Evolutionary conservation across 2,888 invertebrate genomes (phyloP), one percentile per base, ranked within the genome.

Genomic region (Troilus luridus): DNA sequence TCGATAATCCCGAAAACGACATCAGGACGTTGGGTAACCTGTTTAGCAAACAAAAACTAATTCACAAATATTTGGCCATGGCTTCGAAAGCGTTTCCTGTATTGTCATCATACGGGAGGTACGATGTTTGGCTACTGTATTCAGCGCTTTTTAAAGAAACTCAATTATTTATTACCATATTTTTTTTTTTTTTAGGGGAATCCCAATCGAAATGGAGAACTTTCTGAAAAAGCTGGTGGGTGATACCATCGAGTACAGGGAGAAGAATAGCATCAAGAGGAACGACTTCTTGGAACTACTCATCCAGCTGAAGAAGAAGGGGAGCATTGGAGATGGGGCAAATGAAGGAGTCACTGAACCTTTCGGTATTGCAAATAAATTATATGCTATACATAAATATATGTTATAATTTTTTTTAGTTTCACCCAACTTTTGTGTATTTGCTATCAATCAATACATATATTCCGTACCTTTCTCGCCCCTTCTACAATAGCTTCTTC

Each of bases 281-380:
- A 95, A 95, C 91, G 96, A 96, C 93, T 96, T 96, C 92, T 93
- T 96, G 90, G 95, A 96, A 92, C 93, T 95, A 3, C 93, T 96
- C 88, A 94, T 95, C 58, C 94, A 95, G 91, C 94, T 94, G 91
- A 92, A 92, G 54, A 60, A 91, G 12, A 92, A 89, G 62, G 90
- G 93, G 0, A 93, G 94, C 41, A 8, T 93, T 0, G 64, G 11
- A n/a, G 89, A 89, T 64, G 89, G 62, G 6, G 2, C 12, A 11
- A 85, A 85, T 17, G 85, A 58, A 85, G 60, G 27, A 62, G 41
- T 41, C 14, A 62, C 27, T 1, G 41, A 89, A 21, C 85, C 85
- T 56, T 56, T 85, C 56, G 85, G 85, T 85, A 56, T 77, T 2
- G 24, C 0, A 17, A 24, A 67, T 67, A 67, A 8, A 64, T n/a